Conservation (phyloP, 2,797 vertebrate genomes). For the Echiichthys vipera region DNA sequence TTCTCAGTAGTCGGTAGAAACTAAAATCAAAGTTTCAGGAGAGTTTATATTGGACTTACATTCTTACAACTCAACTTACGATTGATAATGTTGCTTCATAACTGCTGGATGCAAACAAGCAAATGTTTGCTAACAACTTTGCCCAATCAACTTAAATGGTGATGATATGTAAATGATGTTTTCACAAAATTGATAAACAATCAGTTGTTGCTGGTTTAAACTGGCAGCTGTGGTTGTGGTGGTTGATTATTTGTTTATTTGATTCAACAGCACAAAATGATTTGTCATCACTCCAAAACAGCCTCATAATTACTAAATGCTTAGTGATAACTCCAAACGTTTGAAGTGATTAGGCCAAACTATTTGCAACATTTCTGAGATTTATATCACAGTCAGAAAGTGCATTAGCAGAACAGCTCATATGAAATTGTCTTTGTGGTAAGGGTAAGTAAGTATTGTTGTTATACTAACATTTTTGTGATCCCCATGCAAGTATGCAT, state of each 20-base stretch:
- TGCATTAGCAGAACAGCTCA: neutral
- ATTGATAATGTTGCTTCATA: neutral
- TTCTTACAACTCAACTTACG: too few species aligned
- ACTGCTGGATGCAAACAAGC: neutral
- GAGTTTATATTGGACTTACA: neutral
- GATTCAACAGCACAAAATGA: constrained; percentile 55
- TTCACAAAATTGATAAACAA: neutral
- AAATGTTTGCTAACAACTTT: neutral
- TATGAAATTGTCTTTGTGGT: neutral
- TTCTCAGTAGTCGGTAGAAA: neutral
- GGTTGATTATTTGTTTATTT: constrained; percentile 47
- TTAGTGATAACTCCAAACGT: constrained; percentile 44
- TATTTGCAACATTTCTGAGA: neutral
- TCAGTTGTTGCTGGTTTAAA: neutral
- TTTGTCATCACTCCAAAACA: constrained; percentile 53
- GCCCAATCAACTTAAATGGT: neutral
- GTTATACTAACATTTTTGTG: neutral
- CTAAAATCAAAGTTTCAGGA: neutral
- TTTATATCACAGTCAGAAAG: constrained; percentile 40
- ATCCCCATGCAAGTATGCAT: constrained; percentile 1
- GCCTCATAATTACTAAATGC: constrained; percentile 43
- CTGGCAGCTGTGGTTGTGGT: constrained; percentile 7
- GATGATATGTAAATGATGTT: neutral
- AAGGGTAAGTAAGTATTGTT: neutral
- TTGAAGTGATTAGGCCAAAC: constrained; percentile 57